These are phyloP conservation scores for Tetraneura akinire DNA, from an alignment of 1,140 invertebrate genomes.

Conservation along the genomic window DNA sequence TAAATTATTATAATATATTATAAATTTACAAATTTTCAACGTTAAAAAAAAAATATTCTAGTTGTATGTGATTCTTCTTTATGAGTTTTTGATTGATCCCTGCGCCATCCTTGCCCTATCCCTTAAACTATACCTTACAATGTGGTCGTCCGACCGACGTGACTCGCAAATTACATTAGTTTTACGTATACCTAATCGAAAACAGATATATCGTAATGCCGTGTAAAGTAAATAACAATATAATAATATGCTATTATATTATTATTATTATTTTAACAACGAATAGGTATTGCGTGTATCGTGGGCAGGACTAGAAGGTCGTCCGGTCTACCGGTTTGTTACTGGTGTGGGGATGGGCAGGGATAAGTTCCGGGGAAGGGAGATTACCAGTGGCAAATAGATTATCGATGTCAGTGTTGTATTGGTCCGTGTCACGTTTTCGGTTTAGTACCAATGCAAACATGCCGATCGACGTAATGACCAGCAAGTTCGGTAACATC, in stretches of 20 bases:
- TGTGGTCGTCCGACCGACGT: too few relatives aligned
- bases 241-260: not conserved
- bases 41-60: too few relatives aligned
- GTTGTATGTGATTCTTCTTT: not conserved
- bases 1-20: too few relatives aligned
- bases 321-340: not conserved
- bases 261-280: not conserved
- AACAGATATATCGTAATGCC: not conserved
- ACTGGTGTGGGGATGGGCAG: not conserved
- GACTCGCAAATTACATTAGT: too few relatives aligned
- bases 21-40: too few relatives aligned
- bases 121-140: too few relatives aligned
- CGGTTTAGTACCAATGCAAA: conserved; percentile 12
- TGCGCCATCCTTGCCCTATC: not conserved
- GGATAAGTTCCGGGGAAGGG: not conserved
- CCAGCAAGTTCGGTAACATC: conserved; percentile 70
- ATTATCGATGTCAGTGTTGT: not conserved
- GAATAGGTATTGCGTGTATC: not conserved
- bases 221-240: not conserved
- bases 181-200: not conserved
- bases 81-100: conserved; percentile 12
- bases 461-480: conserved; percentile 65
- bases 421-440: conserved; percentile 10
- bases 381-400: not conserved
- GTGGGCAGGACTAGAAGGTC: conserved; percentile 32